Evolutionary conservation across 2,888 invertebrate genomes (phyloP).

Genomic region (Philonicus albiceps): DNA sequence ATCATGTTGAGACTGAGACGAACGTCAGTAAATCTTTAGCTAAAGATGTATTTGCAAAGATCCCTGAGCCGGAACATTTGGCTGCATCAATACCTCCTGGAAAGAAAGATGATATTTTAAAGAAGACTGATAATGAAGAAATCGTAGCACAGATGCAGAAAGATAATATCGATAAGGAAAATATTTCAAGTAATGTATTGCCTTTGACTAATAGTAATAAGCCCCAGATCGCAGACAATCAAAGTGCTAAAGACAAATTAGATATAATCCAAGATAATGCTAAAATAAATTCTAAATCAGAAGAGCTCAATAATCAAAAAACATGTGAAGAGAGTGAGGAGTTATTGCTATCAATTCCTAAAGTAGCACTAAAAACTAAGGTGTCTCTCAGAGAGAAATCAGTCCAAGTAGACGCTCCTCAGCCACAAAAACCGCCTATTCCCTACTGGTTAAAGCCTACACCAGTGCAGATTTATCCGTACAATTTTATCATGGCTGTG

Average conservation of each 20-base stretch:
- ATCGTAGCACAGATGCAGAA: not conserved
- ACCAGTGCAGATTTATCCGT: slow-evolving; percentile 65
- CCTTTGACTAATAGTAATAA: not conserved
- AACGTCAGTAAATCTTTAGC: not conserved
- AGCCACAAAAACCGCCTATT: slow-evolving; percentile 49
- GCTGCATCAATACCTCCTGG: not conserved
- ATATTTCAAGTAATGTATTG: slow-evolving; percentile 43
- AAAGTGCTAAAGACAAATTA: not conserved
- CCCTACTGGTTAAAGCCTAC: slow-evolving; percentile 62
- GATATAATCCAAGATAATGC: not conserved
- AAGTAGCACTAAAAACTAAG: slow-evolving; percentile 45
- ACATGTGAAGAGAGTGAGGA: slow-evolving; percentile 5
- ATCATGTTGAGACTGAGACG: not conserved
- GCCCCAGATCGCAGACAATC: not conserved
- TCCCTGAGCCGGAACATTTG: not conserved
- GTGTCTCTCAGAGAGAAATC: slow-evolving; percentile 46
- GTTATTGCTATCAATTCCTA: slow-evolving; percentile 48
- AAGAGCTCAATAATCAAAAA: not conserved
- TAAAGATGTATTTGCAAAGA: not conserved
- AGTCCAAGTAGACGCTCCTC: slow-evolving; percentile 44
- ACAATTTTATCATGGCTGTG: slow-evolving; percentile 70
- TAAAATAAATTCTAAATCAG: slow-evolving; percentile 45
- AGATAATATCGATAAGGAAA: not conserved
- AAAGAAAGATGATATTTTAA: not conserved
- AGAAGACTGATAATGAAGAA: slow-evolving; percentile 30